Base-by-base conservation (phyloP, 2,888 invertebrate species). In the Cremastinae sp. region DNA sequence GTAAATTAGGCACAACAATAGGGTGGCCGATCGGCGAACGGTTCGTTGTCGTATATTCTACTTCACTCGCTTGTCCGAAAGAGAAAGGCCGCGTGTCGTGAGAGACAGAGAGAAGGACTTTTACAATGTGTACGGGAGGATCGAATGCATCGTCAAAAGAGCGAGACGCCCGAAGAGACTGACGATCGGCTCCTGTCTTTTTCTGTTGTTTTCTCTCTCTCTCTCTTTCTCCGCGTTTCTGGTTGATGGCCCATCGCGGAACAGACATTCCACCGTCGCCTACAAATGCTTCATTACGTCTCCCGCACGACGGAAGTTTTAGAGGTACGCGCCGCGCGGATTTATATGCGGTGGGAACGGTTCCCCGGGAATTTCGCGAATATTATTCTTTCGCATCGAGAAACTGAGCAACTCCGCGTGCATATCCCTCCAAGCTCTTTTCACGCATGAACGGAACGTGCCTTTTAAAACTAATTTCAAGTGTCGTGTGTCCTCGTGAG, bases 1-100 rank as follows among this genome's bases (percentile, higher is more conserved):
- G 85, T 88, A 86, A 89, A 89, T 89, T 89, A 88, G 86, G 85
- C 89, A 86, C 87, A 86, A 87, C 88, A 88, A 88, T 89, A 84
- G 86, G 81, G 78, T 79, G 81, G 79, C 80, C 79, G 74, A 64
- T 65, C 74, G 74, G 41, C 49, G 70, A 70, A 53, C 64, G 53
- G 22, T 53, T 45, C 45, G 61, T 74, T 53, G 59, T 65, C 51
- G 35, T 59, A 53, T 65, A 58, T 69, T 35, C 37, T 43, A 55
- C 49, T 37, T n/a, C 49, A 47, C 35, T 51, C 66, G 69, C 22
- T 53, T 62, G 59, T 45, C n/a, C 20, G 43, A n/a, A 10, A 45
- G 39, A 59, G 64, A 43, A 64, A 43, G 47, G 9, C 28, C 5
- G 28, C 28, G 28, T 5, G 28, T 28, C 28, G 5, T 5, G 5